These are phyloP conservation scores for Drosophila cracens DNA, from an alignment of 2,888 invertebrate genomes.

Conservation along the genomic window DNA sequence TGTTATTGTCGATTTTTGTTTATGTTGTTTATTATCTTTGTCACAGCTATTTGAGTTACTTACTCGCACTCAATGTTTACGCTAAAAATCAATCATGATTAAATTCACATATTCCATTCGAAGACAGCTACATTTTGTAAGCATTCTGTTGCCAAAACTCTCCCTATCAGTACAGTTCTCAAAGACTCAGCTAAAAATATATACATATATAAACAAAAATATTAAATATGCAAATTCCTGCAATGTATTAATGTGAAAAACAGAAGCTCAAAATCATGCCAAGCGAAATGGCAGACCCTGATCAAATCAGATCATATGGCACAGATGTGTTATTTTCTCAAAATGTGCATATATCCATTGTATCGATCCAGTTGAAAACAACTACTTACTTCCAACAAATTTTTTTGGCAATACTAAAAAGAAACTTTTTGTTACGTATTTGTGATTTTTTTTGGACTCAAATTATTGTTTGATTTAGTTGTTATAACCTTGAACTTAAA, in stretches of 20 bases:
- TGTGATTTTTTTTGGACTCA: slow-evolving; percentile 14
- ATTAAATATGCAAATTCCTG: slow-evolving; percentile 50
- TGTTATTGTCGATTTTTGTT: slow-evolving; percentile 11
- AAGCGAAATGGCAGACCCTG: slow-evolving; percentile 66
- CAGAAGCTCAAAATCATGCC: slow-evolving; percentile 56
- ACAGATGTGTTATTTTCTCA: slow-evolving; percentile 4
- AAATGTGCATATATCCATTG: slow-evolving; percentile 14
- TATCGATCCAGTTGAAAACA: slow-evolving; percentile 17
- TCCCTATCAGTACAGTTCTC: neutral
- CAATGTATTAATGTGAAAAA: slow-evolving; percentile 47
- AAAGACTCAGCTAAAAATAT: slow-evolving; percentile 22
- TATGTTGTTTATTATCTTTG: slow-evolving; percentile 48
- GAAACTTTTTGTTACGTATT: slow-evolving; percentile 2
- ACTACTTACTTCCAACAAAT: neutral
- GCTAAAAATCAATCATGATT: slow-evolving; percentile 16
- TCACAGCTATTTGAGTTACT: slow-evolving; percentile 25
- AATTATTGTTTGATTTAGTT: slow-evolving; percentile 52
- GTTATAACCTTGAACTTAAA: slow-evolving; percentile 66
- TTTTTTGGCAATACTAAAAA: slow-evolving; percentile 18
- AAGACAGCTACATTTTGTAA: neutral
- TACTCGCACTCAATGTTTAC: slow-evolving; percentile 36
- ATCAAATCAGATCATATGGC: slow-evolving; percentile 31
- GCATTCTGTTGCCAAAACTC: neutral
- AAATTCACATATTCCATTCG: neutral
- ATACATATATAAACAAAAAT: neutral